phyloP scores from a whole-genome alignment of 2,113 vertebrate species.

The Recurvirostra avosetta region DNA sequence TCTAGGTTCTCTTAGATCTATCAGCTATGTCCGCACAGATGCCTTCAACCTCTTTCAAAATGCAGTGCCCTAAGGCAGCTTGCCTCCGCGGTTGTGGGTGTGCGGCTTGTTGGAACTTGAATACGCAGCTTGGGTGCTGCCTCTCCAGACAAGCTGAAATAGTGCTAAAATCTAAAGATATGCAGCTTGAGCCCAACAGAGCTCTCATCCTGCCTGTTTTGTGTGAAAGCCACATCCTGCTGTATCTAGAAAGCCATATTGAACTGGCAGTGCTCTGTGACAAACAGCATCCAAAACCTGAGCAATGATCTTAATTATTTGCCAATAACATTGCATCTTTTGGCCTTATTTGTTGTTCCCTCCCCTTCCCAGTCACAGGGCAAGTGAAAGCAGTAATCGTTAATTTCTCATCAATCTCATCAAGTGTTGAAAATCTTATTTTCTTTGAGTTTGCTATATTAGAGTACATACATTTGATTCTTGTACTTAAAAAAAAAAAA shows the following conservation, averaged over 20 bases:
- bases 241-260: neutral
- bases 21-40: neutral
- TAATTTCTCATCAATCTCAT: neutral
- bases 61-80: neutral
- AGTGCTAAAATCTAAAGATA: neutral
- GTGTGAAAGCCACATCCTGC: neutral
- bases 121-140: neutral
- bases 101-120: neutral
- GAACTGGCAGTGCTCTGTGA: neutral
- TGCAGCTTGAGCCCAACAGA: neutral
- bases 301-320: neutral
- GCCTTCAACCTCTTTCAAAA: neutral
- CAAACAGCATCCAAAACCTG: neutral
- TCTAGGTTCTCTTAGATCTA: neutral
- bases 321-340: neutral
- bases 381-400: neutral
- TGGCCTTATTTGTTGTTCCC: neutral
- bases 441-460: neutral
- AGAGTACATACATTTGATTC: neutral
- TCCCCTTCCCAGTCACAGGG: neutral
- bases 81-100: rapidly evolving
- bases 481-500: neutral
- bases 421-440: neutral
- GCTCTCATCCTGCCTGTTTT: neutral
- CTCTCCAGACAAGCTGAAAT: neutral